phyloP scores from a whole-genome alignment of 1,140 invertebrate genomes.

The Drosophila cardini region DNA sequence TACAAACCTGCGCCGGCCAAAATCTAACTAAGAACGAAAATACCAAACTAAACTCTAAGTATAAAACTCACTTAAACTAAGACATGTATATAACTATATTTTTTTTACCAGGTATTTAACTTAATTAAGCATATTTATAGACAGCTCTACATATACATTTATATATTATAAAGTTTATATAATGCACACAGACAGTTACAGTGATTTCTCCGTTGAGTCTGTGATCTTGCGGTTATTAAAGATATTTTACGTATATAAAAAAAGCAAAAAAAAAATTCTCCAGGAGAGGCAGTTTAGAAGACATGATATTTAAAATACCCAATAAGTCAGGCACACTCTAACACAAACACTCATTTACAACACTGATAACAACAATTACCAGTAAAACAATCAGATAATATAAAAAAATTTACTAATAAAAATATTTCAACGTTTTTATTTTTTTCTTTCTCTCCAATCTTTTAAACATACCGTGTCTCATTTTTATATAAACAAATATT shows the following conservation, averaged over 20 bases:
- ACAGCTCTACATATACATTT: slow-evolving; percentile 5
- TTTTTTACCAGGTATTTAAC: slow-evolving; percentile 67
- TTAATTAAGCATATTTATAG: slow-evolving; percentile 53
- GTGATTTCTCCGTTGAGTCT: background rate
- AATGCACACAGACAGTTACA: background rate
- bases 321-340: slow-evolving; percentile 67
- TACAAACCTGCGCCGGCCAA: slow-evolving; percentile 78
- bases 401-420: slow-evolving; percentile 74
- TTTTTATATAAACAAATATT: slow-evolving; percentile 23
- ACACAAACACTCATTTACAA: slow-evolving; percentile 19
- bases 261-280: slow-evolving; percentile 58
- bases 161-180: slow-evolving; percentile 5
- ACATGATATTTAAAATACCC: slow-evolving; percentile 31
- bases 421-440: slow-evolving; percentile 77
- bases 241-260: slow-evolving; percentile 29
- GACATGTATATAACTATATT: slow-evolving; percentile 55
- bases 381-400: background rate
- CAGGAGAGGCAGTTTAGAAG: slow-evolving; percentile 28
- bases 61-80: slow-evolving; percentile 67
- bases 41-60: slow-evolving; percentile 74
- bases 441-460: slow-evolving; percentile 59
- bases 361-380: slow-evolving; percentile 45
- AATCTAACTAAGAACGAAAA: slow-evolving; percentile 52
- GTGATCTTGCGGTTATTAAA: background rate
- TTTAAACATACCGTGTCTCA: slow-evolving; percentile 32